Percentiles rank a stretch among this genome's conserved stretches.
phyloP scores from a whole-genome alignment of 2,888 invertebrate species.

The Noctua fimbriata region DNA sequence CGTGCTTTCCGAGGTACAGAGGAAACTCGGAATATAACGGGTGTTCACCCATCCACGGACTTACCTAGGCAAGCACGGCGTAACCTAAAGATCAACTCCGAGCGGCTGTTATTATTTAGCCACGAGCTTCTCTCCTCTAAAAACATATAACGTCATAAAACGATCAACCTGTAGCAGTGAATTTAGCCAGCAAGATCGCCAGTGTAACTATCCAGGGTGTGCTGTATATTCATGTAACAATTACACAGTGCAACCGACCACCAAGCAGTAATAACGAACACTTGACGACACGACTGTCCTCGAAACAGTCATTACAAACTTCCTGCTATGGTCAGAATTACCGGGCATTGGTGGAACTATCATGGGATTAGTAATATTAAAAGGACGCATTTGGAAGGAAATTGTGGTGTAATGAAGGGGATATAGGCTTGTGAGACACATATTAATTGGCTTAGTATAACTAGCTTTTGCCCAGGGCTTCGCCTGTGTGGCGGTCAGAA shows the following conservation, averaged over 20 bases:
- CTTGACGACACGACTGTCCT: conserved; percentile 5
- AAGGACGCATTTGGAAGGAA: neutral
- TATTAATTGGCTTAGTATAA: neutral
- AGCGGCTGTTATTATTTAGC: neutral
- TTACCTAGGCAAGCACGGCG: neutral
- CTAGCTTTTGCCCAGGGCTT: neutral
- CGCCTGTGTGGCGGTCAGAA: neutral
- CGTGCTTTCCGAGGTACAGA: neutral
- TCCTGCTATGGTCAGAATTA: neutral
- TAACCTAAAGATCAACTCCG: neutral
- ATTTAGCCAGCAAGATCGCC: no score
- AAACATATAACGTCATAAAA: neutral
- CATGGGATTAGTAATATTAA: neutral
- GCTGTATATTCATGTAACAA: conserved; percentile 8
- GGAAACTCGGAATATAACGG: neutral
- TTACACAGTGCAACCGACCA: neutral
- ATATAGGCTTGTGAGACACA: neutral
- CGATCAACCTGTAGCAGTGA: neutral
- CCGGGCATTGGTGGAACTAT: neutral
- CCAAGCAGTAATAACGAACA: neutral
- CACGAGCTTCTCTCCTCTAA: neutral
- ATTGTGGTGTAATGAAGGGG: neutral
- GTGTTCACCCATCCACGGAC: neutral
- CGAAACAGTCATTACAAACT: neutral
- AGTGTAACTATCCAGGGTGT: neutral